Evolutionary conservation across 2,888 invertebrate genomes (phyloP).

Genomic region (Polyommatus icarus): DNA sequence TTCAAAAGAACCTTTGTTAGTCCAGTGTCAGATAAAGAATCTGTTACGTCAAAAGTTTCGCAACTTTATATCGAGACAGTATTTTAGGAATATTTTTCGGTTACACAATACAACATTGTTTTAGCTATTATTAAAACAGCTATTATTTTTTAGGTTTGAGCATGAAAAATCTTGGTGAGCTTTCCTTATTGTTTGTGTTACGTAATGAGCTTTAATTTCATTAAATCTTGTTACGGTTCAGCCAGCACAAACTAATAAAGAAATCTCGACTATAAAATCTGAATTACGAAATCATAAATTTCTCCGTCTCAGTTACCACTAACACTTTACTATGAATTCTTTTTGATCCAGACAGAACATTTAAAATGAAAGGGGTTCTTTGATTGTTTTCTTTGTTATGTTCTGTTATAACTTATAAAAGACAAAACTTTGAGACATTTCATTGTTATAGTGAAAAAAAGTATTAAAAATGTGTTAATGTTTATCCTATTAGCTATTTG

Average conservation of each 20-base stretch:
- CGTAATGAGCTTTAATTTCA: background rate
- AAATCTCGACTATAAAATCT: conserved; percentile 18
- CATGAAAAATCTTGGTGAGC: background rate
- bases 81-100: background rate
- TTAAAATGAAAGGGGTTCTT: conserved; percentile 18
- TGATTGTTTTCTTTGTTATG: background rate
- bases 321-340: conserved; percentile 18
- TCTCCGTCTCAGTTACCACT: conserved; percentile 1
- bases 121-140: too few relatives aligned
- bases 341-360: conserved; percentile 6
- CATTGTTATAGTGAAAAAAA: background rate
- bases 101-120: background rate
- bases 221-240: background rate
- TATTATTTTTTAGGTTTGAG: background rate
- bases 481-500: too few relatives aligned
- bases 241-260: conserved; percentile 1
- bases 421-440: background rate
- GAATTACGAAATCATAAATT: conserved; percentile 14
- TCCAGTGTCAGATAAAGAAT: conserved; percentile 14
- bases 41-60: conserved; percentile 1
- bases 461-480: background rate
- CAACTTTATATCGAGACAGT: background rate
- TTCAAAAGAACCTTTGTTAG: background rate
- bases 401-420: background rate
- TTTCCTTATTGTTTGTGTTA: background rate